Evolutionary conservation across 2,797 vertebrate species (phyloP).

Genomic region (Chanos chanos): DNA sequence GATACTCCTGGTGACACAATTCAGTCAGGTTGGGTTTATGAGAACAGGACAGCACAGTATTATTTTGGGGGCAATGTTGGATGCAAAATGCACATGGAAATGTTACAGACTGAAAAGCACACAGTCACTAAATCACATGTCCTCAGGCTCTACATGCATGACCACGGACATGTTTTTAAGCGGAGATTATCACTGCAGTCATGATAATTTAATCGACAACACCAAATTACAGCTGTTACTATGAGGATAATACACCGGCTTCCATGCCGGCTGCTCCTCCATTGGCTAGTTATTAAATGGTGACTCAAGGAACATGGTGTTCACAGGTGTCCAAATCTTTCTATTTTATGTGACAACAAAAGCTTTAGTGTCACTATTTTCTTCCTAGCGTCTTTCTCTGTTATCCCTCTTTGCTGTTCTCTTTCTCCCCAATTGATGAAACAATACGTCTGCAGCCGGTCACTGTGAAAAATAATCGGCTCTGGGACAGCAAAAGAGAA

Average conservation of each 20-base stretch:
- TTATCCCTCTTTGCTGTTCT: constrained; percentile 37
- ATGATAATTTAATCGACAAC: too few relatives aligned
- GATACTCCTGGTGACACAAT: constrained; percentile 56
- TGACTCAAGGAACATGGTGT: neutral
- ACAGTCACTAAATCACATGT: too few relatives aligned
- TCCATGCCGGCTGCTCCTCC: too few relatives aligned
- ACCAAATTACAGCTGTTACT: too few relatives aligned
- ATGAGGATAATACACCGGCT: too few relatives aligned
- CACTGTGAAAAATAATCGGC: constrained; percentile 28
- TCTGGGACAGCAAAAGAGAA: constrained; percentile 1
- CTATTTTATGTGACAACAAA: constrained; percentile 41
- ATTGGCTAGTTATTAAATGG: neutral
- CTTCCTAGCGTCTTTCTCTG: constrained; percentile 2
- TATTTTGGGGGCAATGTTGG: constrained; percentile 17
- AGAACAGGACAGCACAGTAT: neutral
- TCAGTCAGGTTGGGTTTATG: constrained; percentile 62
- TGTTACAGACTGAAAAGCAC: too few relatives aligned
- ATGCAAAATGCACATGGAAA: constrained; percentile 5
- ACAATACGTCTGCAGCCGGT: constrained; percentile 34
- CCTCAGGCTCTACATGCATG: too few relatives aligned
- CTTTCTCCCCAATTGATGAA: constrained; percentile 35
- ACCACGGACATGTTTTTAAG: neutral
- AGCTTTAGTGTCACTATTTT: constrained; percentile 12
- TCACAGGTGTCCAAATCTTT: neutral
- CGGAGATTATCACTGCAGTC: neutral